Base-by-base conservation (phyloP, 2,113 vertebrate genomes). In the Spea multiplicata region DNA sequence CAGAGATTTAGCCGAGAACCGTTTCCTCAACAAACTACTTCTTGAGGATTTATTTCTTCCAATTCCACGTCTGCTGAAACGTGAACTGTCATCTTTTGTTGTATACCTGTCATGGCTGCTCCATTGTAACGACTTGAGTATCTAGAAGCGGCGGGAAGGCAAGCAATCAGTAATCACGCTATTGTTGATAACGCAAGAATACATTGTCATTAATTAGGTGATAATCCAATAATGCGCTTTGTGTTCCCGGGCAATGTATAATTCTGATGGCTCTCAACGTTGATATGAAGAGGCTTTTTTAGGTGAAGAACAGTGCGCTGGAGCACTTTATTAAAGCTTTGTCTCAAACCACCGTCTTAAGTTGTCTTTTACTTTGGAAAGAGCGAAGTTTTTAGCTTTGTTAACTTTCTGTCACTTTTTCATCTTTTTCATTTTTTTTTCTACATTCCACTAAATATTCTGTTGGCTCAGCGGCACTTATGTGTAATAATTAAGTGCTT, bases 161-260 rank as follows among this genome's bases (percentile, higher is more conserved):
- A 82, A 71, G 49, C 3, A n/a, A 80, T 73, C 77, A 49, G 50
- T 73, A 73, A 73, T 85, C 62, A 5, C 61, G 57, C 55, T 77
- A 82, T 64, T 83, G 59, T 83, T 85, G 73, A 70, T 47, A 85
- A 81, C 45, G 81, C 80, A 84, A 65, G 64, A 86, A n/a, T 59
- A 78, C 64, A 57, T 72, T 74, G 80, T 13, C 49, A 72, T 84
- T 85, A 77, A 83, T 82, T 85, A 80, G 45, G 82, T 86, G 62
- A 81, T 83, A 69, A 74, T 83, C 74, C 69, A 80, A 71, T 82
- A 80, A 10, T 5, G 74, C 71, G 73, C 62, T 85, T 76, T 80
- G 78, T 81, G 45, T 73, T 66, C 67, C 6, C 79, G 46, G 45
- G 59, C 46, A 71, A 8, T 75, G 53, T 82, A 10, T 66, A 0